Evolutionary conservation across 2,888 invertebrate genomes (phyloP), one percentile per base, ranked within the genome.

Genomic region (Thera britannica): DNA sequence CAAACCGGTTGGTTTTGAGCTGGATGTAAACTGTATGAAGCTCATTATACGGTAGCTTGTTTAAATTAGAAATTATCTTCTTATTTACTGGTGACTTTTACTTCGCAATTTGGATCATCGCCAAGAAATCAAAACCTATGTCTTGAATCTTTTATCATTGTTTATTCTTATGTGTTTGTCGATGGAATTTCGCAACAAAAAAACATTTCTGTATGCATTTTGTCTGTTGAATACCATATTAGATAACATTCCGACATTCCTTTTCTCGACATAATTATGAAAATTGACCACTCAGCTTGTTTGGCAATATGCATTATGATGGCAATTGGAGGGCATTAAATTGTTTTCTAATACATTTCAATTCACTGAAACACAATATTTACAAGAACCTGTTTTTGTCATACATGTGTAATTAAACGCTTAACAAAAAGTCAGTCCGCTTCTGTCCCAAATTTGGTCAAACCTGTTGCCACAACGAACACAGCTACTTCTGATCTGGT

Each of bases 401-500:
- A 9, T 3, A 46, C 44, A 2, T 23, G 7, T 12, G 1, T 68
- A 71, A 71, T 71, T 65, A 68, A 60, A 63, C 55, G 49, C 51
- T 49, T 46, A 59, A 59, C 61, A 68, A 73, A 67, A 49, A 23
- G 67, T 46, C 55, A 34, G 58, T 58, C 68, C 35, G 65, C 44
- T 60, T 61, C 58, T 76, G 82, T 76, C 78, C 86, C 81, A 77
- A 84, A 85, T 85, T 85, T 78, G 81, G 83, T 70, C 72, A 79
- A 84, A 87, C 86, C 81, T 83, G 87, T 87, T 82, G 75, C 65
- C 75, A 81, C 82, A 80, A 81, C 84, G 79, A 79, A 76, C 77
- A 82, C 85, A 78, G 72, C 73, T 72, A 70, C 68, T 68, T 67
- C 52, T 80, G 81, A 82, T 76, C 77, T 74, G 71, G 65, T 23